These are phyloP conservation scores for Euphonia xanthogaster DNA, from an alignment of 2,797 vertebrate species.

Conservation along the genomic window DNA sequence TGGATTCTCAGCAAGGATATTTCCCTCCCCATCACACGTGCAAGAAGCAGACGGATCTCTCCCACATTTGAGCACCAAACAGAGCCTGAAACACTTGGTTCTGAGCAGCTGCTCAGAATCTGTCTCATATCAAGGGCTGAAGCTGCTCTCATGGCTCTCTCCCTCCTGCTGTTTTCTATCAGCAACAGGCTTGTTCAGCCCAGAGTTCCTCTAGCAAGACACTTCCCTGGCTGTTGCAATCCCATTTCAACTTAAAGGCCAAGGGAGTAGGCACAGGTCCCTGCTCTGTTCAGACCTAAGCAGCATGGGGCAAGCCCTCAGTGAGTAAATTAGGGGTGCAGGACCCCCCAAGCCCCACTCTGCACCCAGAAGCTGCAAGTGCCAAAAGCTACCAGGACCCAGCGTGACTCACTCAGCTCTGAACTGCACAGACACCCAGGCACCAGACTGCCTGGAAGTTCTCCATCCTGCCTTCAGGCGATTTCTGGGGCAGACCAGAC, in stretches of 20 bases:
- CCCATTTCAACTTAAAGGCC: not conserved
- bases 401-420: not conserved
- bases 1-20: not conserved
- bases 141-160: not conserved
- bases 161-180: not conserved
- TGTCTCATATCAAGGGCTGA: not conserved
- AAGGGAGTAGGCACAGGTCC: not conserved
- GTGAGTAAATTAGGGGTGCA: not conserved
- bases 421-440: not conserved
- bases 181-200: not conserved
- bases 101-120: not conserved
- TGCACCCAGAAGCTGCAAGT: not conserved
- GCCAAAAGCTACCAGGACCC: not conserved
- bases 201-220: not conserved
- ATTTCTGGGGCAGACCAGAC: not conserved
- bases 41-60: not conserved
- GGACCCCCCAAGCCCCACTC: not conserved
- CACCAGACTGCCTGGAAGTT: constrained; percentile 27
- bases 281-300: not conserved
- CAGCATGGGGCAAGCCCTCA: fast-evolving
- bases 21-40: not conserved
- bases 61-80: not conserved
- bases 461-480: not conserved
- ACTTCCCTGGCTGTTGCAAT: not conserved
- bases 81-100: not conserved